phyloP scores from a whole-genome alignment of 2,113 vertebrate species.

The Monopterus albus region DNA sequence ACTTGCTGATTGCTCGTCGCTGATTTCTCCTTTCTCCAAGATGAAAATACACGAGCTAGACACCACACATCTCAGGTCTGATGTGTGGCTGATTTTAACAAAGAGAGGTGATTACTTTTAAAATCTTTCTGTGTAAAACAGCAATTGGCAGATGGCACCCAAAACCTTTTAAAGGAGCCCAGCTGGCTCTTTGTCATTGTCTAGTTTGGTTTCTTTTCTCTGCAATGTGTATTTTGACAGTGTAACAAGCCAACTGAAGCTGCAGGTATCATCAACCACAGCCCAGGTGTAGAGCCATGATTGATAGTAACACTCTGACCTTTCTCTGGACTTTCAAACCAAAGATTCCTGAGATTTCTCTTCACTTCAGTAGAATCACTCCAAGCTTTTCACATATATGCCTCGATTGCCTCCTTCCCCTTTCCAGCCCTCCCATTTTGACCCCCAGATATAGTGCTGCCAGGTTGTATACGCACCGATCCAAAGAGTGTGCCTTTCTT shows the following conservation, averaged over 20 bases:
- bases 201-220: slow-evolving; percentile 44
- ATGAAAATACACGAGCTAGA: slow-evolving; percentile 61
- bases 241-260: slow-evolving; percentile 58
- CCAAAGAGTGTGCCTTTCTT: slow-evolving; percentile 90
- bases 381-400: slow-evolving; percentile 41
- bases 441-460: slow-evolving; percentile 54
- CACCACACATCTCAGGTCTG: slow-evolving; percentile 63
- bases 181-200: slow-evolving; percentile 71
- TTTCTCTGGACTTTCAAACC: slow-evolving; percentile 49
- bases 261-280: slow-evolving; percentile 63
- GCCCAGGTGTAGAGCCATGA: slow-evolving; percentile 68
- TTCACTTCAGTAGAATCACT: slow-evolving; percentile 39
- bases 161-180: slow-evolving; percentile 61
- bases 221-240: slow-evolving; percentile 69
- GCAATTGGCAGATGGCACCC: slow-evolving; percentile 75
- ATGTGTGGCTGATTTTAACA: slow-evolving; percentile 54
- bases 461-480: slow-evolving; percentile 86
- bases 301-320: slow-evolving; percentile 63
- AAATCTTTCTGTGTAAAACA: slow-evolving; percentile 58
- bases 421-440: slow-evolving; percentile 31
- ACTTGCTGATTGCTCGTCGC: slow-evolving; percentile 65
- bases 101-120: slow-evolving; percentile 61
- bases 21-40: slow-evolving; percentile 56
- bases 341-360: slow-evolving; percentile 45
- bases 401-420: slow-evolving; percentile 21